Base-by-base conservation (phyloP, 2,113 vertebrate species). In the Siphamia tubifer region DNA sequence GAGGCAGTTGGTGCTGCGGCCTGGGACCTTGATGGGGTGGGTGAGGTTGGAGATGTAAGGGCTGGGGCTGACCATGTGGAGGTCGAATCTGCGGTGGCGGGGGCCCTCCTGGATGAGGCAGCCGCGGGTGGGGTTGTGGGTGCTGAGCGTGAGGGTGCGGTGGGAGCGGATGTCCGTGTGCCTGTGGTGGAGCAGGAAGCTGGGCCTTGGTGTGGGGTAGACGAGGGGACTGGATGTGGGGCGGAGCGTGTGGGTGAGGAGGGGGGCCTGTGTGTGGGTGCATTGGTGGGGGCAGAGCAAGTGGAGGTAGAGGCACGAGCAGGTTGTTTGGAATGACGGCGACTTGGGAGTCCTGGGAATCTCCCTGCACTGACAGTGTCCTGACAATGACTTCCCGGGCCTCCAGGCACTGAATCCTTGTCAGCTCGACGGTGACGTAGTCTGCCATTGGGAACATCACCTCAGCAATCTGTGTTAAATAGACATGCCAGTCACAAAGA, bases 301-400 rank as follows among this genome's bases (percentile, higher is more conserved):
- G 31, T 0, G 57, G 74, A 35, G 89, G 80, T 67, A 93, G 94
- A 94, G 96, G 94, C 94, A 95, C 94, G 88, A 99, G 95, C 81
- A 99, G 94, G 82, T 95, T 94, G 3, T 91, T 81, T 70, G 96
- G 96, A 67, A 99, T 92, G 87, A 86, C 69, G 56, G 94, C 94
- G 4, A 75, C 76, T 13, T 69, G 58, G 0, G 97, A 98, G 89
- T 99, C 97, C 79, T 93, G 77, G 2, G 96, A 98, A 70, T 99
- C 97, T 19, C 97, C 98, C 85, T 99, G 96, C 0, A 87, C 89
- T 1, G 96, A 98, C 67, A 98, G 90, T 0, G 98, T 99, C 73
- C 95, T 89, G 51, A 99, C 96, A 0, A 94, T 94, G 79, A 99
- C 90, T 1, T 94, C 94, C 42, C 83, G 73, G 15, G 96, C 95